phyloP scores from a whole-genome alignment of 2,113 vertebrate genomes.

The Paramormyrops kingsleyae region DNA sequence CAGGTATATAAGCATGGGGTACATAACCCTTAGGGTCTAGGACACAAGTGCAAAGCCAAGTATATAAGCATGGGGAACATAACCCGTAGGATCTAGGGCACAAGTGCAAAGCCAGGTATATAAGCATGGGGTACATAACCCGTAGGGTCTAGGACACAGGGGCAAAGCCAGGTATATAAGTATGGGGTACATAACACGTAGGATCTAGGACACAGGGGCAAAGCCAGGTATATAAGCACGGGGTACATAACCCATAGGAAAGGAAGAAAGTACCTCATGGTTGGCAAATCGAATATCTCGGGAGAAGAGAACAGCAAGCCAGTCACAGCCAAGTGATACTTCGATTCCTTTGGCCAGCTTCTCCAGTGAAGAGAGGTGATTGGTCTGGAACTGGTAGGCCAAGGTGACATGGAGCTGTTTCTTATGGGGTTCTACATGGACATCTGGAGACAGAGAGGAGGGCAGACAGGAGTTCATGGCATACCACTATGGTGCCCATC shows the following conservation, averaged over 20 bases:
- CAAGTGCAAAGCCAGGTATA: not conserved
- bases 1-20: not conserved
- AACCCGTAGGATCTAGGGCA: slow-evolving; percentile 79
- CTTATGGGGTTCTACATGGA: slow-evolving; percentile 91
- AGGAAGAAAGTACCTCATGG: slow-evolving; percentile 72
- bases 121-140: too few relatives aligned
- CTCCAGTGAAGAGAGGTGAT: slow-evolving; percentile 79
- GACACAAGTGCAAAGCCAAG: not conserved
- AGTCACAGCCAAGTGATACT: slow-evolving; percentile 82
- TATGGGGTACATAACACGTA: slow-evolving; percentile 87
- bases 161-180: not conserved
- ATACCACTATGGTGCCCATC: not conserved
- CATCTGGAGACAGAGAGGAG: slow-evolving; percentile 61
- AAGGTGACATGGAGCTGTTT: slow-evolving; percentile 95
- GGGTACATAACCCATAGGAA: not conserved
- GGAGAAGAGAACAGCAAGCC: slow-evolving; percentile 90
- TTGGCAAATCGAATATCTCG: slow-evolving; percentile 92
- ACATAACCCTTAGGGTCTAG: not conserved
- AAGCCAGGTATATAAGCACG: not conserved
- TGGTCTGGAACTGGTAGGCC: slow-evolving; percentile 92
- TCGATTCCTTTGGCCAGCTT: slow-evolving; percentile 85
- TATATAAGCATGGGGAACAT: slow-evolving; percentile 69
- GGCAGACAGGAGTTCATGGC: not conserved
- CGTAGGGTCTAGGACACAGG: slow-evolving; percentile 59
- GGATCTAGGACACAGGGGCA: slow-evolving; percentile 60